phyloP scores from a whole-genome alignment of 2,797 vertebrate genomes.

The Oceanodroma leucorhoa region DNA sequence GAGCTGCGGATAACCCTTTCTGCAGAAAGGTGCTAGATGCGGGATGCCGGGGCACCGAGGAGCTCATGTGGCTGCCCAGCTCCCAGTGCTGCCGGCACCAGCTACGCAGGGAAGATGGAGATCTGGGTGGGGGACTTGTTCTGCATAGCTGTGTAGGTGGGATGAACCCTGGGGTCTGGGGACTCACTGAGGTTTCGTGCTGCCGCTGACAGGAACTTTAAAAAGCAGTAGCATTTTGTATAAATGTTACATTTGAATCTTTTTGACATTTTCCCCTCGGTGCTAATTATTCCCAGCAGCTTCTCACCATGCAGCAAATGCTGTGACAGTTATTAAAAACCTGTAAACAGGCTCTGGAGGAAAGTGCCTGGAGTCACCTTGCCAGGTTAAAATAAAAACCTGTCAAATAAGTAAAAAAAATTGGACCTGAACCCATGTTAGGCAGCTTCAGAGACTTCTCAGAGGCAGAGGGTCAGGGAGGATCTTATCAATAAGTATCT shows the following conservation, averaged over 20 bases:
- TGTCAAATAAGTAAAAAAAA: not conserved
- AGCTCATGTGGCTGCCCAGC: accelerated
- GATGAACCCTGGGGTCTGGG: accelerated
- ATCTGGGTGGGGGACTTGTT: not conserved
- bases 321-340: not conserved
- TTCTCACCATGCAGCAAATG: not conserved
- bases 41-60: accelerated
- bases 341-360: not conserved
- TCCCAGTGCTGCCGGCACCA: accelerated
- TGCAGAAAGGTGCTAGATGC: accelerated
- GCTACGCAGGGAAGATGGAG: not conserved
- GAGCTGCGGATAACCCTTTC: accelerated
- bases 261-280: not conserved
- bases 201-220: not conserved
- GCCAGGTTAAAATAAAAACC: not conserved
- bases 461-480: not conserved
- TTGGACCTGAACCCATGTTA: not conserved
- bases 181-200: not conserved
- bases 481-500: not conserved
- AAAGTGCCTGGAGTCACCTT: slow-evolving; percentile 3
- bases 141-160: not conserved
- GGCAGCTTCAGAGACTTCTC: not conserved
- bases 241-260: not conserved
- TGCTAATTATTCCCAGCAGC: slow-evolving; percentile 23
- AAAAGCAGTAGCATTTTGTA: not conserved